Percentiles rank a stretch among this genome's conserved stretches.
phyloP scores from a whole-genome alignment of 23 tunicate genomes.

The Corella eumyota region DNA sequence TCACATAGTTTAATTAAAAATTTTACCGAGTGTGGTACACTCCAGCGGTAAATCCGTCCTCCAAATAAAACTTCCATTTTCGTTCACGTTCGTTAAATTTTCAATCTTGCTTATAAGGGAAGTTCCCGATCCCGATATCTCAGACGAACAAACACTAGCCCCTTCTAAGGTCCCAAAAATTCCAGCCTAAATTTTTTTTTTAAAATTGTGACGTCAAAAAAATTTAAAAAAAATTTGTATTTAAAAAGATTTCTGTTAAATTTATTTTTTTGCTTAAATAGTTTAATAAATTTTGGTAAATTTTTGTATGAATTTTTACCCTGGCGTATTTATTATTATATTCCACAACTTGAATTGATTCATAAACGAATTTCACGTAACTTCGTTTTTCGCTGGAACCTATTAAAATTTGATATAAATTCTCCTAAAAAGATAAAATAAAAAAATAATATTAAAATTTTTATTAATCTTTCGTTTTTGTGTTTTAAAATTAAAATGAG shows the following conservation, averaged over 20 bases:
- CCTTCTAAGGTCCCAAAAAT: slow-evolving; percentile 28
- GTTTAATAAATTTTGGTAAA: no score
- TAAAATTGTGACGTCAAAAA: no score
- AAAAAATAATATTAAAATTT: no score
- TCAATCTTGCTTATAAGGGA: slow-evolving; percentile 3
- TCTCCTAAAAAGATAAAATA: no score
- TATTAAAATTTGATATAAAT: background rate
- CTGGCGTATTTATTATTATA: slow-evolving; percentile 1
- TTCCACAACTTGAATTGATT: background rate
- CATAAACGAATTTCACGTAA: no score
- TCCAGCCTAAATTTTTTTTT: slow-evolving; percentile 43
- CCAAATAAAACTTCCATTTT: slow-evolving; percentile 2
- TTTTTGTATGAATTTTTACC: no score
- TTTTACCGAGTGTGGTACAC: slow-evolving; percentile 32
- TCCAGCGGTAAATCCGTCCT: slow-evolving; percentile 48
- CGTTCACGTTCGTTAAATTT: background rate
- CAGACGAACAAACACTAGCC: slow-evolving; percentile 23
- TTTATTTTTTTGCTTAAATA: no score
- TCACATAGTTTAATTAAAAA: background rate
- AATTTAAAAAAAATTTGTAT: no score
- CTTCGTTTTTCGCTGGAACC: slow-evolving; percentile 2
- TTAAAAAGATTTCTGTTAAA: background rate
- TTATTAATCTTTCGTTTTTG: no score
- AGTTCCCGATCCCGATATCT: slow-evolving; percentile 29
- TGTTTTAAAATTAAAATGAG: no score